Base-by-base conservation (phyloP, 2,888 invertebrate species). In the Eremobia ochroleuca region DNA sequence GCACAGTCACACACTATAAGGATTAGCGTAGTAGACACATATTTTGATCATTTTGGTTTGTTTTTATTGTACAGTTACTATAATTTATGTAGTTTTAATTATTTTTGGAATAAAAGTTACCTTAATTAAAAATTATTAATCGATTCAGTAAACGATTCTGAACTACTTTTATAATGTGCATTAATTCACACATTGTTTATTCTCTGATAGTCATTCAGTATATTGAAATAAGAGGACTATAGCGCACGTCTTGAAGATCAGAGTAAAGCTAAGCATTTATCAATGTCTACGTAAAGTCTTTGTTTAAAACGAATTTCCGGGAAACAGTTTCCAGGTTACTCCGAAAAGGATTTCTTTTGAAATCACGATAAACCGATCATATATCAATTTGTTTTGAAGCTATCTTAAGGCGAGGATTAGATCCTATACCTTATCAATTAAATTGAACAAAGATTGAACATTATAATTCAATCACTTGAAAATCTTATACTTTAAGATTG, bases 251-350 rank as follows among this genome's bases (percentile, higher is more conserved):
- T 52, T 0, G 18, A 61, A 82, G 82, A 66, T 62, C 76, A 82
- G 43, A 55, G 37, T 61, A 82, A 82, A 82, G 66, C 79, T 67
- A 66, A 61, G 61, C 67, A 69, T 68, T 84, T 69, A 68, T 79
- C 58, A 79, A 74, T 73, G 68, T 76, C 79, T 61, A 9, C 15
- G 15, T 49, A 37, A 74, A 76, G 43, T 72, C 61, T 70, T 73
- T 68, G 64, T 68, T 52, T 59, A 67, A 68, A 73, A 49, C 28
- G 58, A 43, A 52, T 49, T 65, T 49, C 73, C 73, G 11, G 25
- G 49, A 81, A 65, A 73, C 73, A 70, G 69, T 65, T 43, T 52
- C 21, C 66, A 76, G 34, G 43, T 61, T 82, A 58, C 28, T 49
- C 28, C 5, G 31, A 46, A 37, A 21, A 37, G 28, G 65, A 46